Conservation (phyloP, 2,797 vertebrate genomes). For the Pseudocheirus occidentalis region DNA sequence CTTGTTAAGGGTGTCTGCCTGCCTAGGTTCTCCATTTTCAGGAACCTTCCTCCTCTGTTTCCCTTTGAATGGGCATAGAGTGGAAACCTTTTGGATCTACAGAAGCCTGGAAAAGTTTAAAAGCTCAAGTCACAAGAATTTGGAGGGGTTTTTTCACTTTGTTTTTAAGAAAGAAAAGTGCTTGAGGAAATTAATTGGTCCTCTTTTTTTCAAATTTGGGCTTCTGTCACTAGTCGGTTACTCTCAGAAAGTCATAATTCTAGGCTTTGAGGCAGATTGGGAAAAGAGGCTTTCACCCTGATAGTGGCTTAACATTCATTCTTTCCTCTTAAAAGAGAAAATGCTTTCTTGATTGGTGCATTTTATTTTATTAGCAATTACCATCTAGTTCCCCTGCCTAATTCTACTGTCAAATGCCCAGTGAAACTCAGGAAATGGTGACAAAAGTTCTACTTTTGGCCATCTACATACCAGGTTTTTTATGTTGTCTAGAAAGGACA, state of each 20-base stretch:
- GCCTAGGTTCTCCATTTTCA: conserved; percentile 41
- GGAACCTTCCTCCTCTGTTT: not conserved
- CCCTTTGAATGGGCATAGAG: conserved; percentile 44
- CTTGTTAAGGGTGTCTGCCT: not conserved
- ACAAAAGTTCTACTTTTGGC: conserved; percentile 71
- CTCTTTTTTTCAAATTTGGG: conserved; percentile 38
- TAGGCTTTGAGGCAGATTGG: conserved; percentile 66
- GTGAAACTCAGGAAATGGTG: conserved; percentile 74
- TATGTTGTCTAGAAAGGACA: conserved; percentile 60
- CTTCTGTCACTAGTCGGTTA: conserved; percentile 28
- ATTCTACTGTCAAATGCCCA: conserved; percentile 65
- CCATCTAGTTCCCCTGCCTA: conserved; percentile 37
- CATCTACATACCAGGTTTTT: conserved; percentile 41
- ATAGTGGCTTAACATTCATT: conserved; percentile 37
- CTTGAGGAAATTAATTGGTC: conserved; percentile 53
- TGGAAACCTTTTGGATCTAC: conserved; percentile 20
- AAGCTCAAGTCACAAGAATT: not conserved
- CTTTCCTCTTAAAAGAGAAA: conserved; percentile 51
- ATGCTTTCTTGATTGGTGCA: conserved; percentile 32
- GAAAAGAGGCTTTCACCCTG: conserved; percentile 46
- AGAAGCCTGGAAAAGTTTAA: not conserved
- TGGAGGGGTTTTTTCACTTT: conserved; percentile 49
- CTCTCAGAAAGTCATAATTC: not conserved
- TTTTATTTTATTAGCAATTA: conserved; percentile 63
- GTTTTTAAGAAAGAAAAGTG: conserved; percentile 60